These are phyloP conservation scores for Graphium colonna DNA, from an alignment of 2,888 invertebrate genomes.

Conservation along the genomic window DNA sequence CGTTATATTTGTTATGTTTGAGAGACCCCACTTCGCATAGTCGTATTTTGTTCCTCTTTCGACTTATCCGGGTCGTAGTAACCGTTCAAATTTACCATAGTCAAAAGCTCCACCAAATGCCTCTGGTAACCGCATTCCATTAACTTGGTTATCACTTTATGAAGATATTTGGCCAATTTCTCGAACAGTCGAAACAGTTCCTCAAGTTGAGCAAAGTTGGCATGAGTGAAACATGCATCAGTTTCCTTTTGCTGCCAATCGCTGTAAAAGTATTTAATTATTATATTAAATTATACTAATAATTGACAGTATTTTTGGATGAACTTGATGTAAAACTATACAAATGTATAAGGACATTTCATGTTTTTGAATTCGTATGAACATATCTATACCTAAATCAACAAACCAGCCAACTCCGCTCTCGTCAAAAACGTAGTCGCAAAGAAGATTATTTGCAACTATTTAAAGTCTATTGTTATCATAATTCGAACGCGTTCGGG, in stretches of 20 bases:
- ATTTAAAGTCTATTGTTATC: no score
- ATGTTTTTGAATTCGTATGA: no score
- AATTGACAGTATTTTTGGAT: no score
- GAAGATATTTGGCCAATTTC: conserved; percentile 80
- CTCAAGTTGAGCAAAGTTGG: conserved; percentile 77
- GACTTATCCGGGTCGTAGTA: conserved; percentile 70
- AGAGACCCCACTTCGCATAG: conserved; percentile 37
- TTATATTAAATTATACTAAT: no score
- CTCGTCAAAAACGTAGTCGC: no score
- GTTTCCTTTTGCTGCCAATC: conserved; percentile 77
- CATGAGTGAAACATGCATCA: conserved; percentile 74
- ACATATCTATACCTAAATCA: no score
- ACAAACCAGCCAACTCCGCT: no score
- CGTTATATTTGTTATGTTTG: no score
- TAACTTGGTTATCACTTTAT: conserved; percentile 81
- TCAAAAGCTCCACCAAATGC: conserved; percentile 82
- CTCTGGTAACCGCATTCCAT: conserved; percentile 84
- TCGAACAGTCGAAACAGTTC: conserved; percentile 82
- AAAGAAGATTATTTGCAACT: no score
- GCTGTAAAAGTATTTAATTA: conserved; percentile 48
- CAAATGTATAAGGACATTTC: no score
- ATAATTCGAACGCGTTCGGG: no score
- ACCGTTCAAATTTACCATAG: conserved; percentile 83
- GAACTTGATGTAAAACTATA: no score
- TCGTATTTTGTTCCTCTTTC: conserved; percentile 48